A percentile compares a stretch with the other conserved stretches of the same genome.
Evolutionary conservation across 1,140 invertebrate genomes (phyloP).

Genomic region (Harpegnathos saltator): DNA sequence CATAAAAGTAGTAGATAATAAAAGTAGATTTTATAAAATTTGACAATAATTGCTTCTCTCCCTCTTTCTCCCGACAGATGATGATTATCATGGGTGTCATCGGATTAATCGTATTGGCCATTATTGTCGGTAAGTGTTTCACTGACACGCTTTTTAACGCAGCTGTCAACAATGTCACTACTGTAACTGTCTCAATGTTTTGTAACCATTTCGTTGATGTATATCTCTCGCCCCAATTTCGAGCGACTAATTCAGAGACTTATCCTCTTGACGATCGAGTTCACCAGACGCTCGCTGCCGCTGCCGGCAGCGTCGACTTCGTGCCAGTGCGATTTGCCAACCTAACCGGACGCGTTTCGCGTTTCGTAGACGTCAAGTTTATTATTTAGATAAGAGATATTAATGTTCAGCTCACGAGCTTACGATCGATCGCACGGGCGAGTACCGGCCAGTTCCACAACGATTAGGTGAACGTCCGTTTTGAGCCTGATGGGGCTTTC

Average conservation of each 20-base stretch:
- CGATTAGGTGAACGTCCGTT: not conserved
- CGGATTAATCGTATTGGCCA: constrained; percentile 93
- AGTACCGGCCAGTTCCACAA: not conserved
- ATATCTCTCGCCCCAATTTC: constrained; percentile 44
- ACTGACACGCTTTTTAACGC: constrained; percentile 39
- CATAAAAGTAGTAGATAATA: too few relatives aligned
- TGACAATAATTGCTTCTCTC: not conserved
- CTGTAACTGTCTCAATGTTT: constrained; percentile 81
- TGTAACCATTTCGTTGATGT: constrained; percentile 73
- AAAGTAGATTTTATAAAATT: too few relatives aligned
- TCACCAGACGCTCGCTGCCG: too few relatives aligned
- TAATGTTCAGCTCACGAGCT: constrained; percentile 10
- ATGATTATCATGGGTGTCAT: constrained; percentile 97
- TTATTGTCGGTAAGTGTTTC: constrained; percentile 94
- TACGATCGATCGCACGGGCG: not conserved
- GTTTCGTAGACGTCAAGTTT: too few relatives aligned
- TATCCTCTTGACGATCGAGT: not conserved
- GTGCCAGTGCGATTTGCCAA: constrained; percentile 5
- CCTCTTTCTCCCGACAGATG: constrained; percentile 88
- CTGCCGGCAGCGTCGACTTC: not conserved
- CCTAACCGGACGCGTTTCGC: too few relatives aligned
- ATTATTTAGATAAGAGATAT: constrained; percentile 21
- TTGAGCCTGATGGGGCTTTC: not conserved
- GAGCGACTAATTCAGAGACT: constrained; percentile 66
- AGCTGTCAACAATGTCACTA: constrained; percentile 65